phyloP scores from a whole-genome alignment of 2,888 invertebrate species.

The Biston stratarius region DNA sequence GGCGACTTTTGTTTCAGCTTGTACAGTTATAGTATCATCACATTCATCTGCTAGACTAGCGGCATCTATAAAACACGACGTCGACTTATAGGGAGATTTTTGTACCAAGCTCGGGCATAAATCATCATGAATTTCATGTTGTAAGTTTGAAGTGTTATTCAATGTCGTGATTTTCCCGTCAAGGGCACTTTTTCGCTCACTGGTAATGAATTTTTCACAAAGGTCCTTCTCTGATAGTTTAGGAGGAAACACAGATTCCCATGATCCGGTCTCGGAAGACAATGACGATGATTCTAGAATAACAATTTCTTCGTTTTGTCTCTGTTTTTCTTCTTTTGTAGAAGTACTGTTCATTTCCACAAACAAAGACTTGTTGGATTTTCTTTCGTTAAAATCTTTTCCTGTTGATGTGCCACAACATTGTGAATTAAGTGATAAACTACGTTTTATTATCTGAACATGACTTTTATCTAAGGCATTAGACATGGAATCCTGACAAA shows the following conservation, averaged over 20 bases:
- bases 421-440: conserved; percentile 43
- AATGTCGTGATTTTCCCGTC: conserved; percentile 52
- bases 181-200: conserved; percentile 65
- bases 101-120: conserved; percentile 65
- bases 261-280: conserved; percentile 88
- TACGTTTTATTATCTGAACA: conserved; percentile 46
- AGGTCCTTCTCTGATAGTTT: conserved; percentile 71
- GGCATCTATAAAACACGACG: conserved; percentile 92
- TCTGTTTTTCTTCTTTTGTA: conserved; percentile 87
- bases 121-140: conserved; percentile 53
- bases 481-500: conserved; percentile 55
- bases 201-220: conserved; percentile 74
- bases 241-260: conserved; percentile 88
- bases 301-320: conserved; percentile 88
- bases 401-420: conserved; percentile 51
- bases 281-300: conserved; percentile 88
- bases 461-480: conserved; percentile 57
- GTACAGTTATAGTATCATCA: conserved; percentile 67
- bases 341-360: conserved; percentile 61
- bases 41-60: conserved; percentile 91
- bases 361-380: conserved; percentile 39
- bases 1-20: conserved; percentile 38
- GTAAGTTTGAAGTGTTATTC: conserved; percentile 6
- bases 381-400: conserved; percentile 52
- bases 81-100: conserved; percentile 63